Base-by-base conservation (phyloP, 2,888 invertebrate species). In the Epinotia bilunana region DNA sequence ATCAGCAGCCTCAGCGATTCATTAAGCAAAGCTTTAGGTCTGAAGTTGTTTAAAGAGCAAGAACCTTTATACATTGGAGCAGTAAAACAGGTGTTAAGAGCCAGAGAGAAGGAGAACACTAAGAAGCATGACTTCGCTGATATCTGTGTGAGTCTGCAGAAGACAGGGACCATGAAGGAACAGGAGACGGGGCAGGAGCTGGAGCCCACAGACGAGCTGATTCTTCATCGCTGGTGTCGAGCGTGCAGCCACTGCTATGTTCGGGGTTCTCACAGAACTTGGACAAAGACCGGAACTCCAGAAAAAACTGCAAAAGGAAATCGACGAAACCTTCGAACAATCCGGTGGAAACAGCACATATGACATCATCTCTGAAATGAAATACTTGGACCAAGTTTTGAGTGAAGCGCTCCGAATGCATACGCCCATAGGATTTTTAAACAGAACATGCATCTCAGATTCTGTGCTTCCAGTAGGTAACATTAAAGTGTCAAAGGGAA, bases 141-240 rank as follows among this genome's bases (percentile, higher is more conserved):
- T 72, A 76, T 91, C 0, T 90, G 90, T 72, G 80, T 92, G 3
- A 80, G 76, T 60, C 79, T 92, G 20, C 88, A 91, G 78, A 88
- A 86, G 55, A 81, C 80, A 28, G 90, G 90, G 4, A 79, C 74
- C 1, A 80, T 90, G 79, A 80, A 64, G 23, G 89, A 91, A 72
- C 57, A 67, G 1, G 83, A 85, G 0, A 86, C 87, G 0, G 88
- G 87, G 0, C 82, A 82, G 3, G 84, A 85, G 43, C 60, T 91
- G 64, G 82, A 88, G 53, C 87, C 92, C 0, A 89, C 90, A 0
- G 90, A 90, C 69, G 90, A 88, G 68, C 46, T 88, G 5, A 72
- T 91, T 91, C 78, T 90, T 89, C 69, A 79, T 83, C 55, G 93
- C 91, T 43, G 93, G 93, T 0, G 89, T 90, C 2, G 92, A 92